phyloP scores from a whole-genome alignment of 1,140 invertebrate species.

The Dreissena polymorpha region DNA sequence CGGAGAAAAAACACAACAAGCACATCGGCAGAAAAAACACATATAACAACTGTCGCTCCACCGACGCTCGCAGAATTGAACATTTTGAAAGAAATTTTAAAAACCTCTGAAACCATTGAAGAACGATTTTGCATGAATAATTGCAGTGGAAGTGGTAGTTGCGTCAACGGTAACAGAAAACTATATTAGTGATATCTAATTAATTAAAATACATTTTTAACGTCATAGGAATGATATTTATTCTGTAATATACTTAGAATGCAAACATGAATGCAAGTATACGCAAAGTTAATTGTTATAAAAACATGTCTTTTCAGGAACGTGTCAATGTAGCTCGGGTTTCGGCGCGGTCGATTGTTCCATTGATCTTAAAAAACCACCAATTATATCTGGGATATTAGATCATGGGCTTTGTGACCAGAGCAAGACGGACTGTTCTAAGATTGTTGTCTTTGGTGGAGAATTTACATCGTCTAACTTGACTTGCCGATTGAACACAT shows the following conservation, averaged over 20 bases:
- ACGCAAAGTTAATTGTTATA: no score
- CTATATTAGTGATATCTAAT: neutral
- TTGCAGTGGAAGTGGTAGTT: no score
- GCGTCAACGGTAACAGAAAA: no score
- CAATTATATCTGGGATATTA: slow-evolving; percentile 20
- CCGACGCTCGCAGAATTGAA: no score
- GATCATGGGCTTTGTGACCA: slow-evolving; percentile 52
- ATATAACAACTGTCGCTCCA: no score
- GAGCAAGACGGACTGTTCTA: neutral
- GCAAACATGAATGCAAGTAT: no score
- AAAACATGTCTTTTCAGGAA: slow-evolving; percentile 25
- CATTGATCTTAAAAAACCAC: slow-evolving; percentile 46
- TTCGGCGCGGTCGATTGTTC: slow-evolving; percentile 55
- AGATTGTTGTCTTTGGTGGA: slow-evolving; percentile 36
- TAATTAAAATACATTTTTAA: neutral
- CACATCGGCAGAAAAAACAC: no score
- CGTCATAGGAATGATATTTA: no score
- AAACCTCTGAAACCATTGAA: no score
- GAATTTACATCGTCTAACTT: slow-evolving; percentile 26
- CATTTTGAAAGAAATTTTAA: no score
- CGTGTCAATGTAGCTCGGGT: slow-evolving; percentile 40
- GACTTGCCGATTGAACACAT: slow-evolving; percentile 11
- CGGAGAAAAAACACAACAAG: no score
- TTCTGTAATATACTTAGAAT: neutral
- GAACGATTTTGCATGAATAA: no score